Evolutionary conservation across 2,797 vertebrate genomes (phyloP).

Genomic region (Melanotaenia pygmaea): DNA sequence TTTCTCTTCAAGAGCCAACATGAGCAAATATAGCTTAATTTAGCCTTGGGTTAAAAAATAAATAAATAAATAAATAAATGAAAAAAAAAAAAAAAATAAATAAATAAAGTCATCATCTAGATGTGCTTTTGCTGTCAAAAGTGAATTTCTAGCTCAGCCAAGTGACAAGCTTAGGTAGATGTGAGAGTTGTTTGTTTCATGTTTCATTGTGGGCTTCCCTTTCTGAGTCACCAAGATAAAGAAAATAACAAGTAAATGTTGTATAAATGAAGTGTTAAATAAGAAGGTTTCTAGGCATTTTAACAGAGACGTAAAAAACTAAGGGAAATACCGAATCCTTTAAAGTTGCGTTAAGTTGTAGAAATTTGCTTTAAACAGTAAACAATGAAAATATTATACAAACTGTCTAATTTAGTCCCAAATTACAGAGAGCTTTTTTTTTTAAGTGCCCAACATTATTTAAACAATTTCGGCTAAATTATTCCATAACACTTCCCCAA

Average conservation of each 20-base stretch:
- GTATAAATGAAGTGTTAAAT: constrained; percentile 1
- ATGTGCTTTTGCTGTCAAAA: background rate
- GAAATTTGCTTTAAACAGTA: background rate
- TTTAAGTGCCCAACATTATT: background rate
- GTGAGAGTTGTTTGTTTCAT: background rate
- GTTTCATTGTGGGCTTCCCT: background rate
- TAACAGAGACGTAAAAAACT: background rate
- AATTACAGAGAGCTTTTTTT: background rate
- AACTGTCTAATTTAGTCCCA: background rate
- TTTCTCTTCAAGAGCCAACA: background rate
- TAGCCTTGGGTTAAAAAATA: background rate
- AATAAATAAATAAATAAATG: too few species aligned
- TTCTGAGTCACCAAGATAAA: background rate
- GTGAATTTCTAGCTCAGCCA: background rate
- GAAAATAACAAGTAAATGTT: background rate
- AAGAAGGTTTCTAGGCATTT: background rate
- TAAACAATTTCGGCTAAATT: background rate
- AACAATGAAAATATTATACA: background rate
- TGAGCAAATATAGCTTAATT: background rate
- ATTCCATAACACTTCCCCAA: background rate
- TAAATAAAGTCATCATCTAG: constrained; percentile 1
- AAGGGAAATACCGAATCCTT: background rate
- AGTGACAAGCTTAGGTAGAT: background rate
- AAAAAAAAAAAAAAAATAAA: too few species aligned
- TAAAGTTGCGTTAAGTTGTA: background rate